Base-by-base conservation (phyloP, 2,888 invertebrate genomes). In the Kryphioiulus occultus region DNA sequence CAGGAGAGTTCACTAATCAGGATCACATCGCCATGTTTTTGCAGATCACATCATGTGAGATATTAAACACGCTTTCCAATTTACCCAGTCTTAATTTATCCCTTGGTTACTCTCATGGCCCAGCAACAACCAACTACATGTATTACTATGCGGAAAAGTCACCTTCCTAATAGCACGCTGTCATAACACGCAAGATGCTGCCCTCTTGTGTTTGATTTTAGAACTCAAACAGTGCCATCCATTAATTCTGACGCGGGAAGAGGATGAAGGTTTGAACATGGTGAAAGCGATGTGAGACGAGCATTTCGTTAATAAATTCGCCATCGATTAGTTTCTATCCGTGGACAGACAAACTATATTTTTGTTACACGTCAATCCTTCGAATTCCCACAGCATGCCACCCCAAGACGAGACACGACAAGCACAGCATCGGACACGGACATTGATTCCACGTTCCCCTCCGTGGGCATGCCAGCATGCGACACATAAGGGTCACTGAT, bases 401-500 rank as follows among this genome's bases (percentile, higher is more conserved):
- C 78, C 78, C 78, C 30, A 78, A 30, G 15, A 78, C 78, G 30
- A 32, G 30, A 78, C 78, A 78, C 59, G 78, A 78, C 78, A 78
- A 78, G 17, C 78, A 78, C 30, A 32, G 78, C 78, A 30, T 30
- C 78, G 30, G 22, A 22, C 59, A 68, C 59, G 59, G 68, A 68
- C 68, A 26, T 68, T 59, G n/a, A 59, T 59, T 59, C 53, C 53
- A n/a, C 19, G 53, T 17, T 19, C 26, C 53, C n/a, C 19, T 68
- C 12, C 78, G 30, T 78, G 78, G 78, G 30, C 78, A 78, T 78
- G 78, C 78, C 78, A 78, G 15, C 78, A 78, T 78, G 78, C 78
- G 78, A 78, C 78, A 78, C 78, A 78, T 78, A 68, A 26, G 10
- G 78, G 78, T 78, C 59, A 26, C 78, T 78, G 78, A 26, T 78